Conservation (phyloP, 2,888 invertebrate species). For the Agrotis segetum region DNA sequence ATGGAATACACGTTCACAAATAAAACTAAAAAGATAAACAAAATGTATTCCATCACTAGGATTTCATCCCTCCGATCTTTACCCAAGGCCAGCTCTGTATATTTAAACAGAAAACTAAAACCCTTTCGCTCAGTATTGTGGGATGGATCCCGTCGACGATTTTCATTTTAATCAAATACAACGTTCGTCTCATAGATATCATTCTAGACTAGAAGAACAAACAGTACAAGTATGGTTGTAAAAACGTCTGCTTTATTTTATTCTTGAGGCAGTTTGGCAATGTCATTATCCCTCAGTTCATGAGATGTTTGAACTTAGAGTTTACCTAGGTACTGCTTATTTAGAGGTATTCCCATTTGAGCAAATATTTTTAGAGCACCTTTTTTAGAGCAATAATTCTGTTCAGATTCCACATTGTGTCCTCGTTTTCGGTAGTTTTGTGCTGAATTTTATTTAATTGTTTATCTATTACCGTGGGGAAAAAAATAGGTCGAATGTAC, state of each 20-base stretch:
- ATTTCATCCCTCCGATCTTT: neutral
- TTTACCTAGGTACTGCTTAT: too few species aligned
- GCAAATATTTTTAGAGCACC: too few species aligned
- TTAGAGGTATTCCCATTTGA: too few species aligned
- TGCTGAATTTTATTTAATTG: too few species aligned
- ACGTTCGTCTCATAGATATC: slow-evolving; percentile 42
- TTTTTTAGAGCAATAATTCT: too few species aligned
- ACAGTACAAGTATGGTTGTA: too few species aligned
- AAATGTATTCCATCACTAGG: slow-evolving; percentile 12
- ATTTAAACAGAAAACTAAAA: slow-evolving; percentile 45
- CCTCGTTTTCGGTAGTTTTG: too few species aligned
- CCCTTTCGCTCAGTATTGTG: slow-evolving; percentile 40
- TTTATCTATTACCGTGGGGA: too few species aligned
- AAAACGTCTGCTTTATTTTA: neutral
- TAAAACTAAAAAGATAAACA: neutral
- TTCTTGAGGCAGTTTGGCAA: neutral
- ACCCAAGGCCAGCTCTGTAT: slow-evolving; percentile 15
- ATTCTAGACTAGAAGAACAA: slow-evolving; percentile 39
- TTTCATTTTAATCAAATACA: slow-evolving; percentile 76
- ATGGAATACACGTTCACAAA: neutral
- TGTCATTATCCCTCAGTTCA: too few species aligned
- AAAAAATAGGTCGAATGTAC: too few species aligned
- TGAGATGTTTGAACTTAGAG: too few species aligned
- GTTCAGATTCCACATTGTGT: too few species aligned
- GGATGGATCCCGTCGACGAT: slow-evolving; percentile 56